Conservation (phyloP, 2,888 invertebrate species). For the Cephus pulcher region DNA sequence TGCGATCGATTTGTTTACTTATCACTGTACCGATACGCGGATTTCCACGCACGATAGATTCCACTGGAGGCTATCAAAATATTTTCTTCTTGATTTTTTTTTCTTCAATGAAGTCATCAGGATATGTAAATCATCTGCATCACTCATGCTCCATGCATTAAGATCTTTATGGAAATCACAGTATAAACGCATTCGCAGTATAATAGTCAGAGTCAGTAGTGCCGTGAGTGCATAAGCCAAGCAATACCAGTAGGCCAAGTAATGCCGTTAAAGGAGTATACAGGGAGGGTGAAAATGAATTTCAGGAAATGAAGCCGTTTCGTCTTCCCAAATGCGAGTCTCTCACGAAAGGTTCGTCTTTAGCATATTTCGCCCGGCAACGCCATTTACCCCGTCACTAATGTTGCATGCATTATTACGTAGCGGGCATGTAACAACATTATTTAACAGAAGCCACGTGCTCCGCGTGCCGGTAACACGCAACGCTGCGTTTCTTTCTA, state of each 20-base stretch:
- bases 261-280: background rate
- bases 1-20: too few relatives aligned
- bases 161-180: background rate
- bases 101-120: background rate
- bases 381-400: constrained; percentile 14
- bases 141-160: background rate
- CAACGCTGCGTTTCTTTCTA: background rate
- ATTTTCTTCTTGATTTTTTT: too few relatives aligned
- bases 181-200: background rate
- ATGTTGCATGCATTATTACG: constrained; percentile 29
- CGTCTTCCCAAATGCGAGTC: constrained; percentile 41
- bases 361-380: constrained; percentile 28
- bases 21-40: too few relatives aligned
- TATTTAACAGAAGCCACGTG: constrained; percentile 24
- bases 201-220: background rate
- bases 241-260: background rate
- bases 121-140: background rate
- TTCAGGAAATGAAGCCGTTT: constrained; percentile 44
- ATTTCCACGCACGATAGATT: too few relatives aligned
- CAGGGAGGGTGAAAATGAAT: constrained; percentile 37
- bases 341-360: constrained; percentile 33
- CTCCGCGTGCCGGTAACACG: constrained; percentile 16
- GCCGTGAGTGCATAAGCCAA: background rate
- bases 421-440: constrained; percentile 16
- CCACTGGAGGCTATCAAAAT: too few relatives aligned